phyloP scores from a whole-genome alignment of 2,797 vertebrate species.

The Pangasius larnaudii region DNA sequence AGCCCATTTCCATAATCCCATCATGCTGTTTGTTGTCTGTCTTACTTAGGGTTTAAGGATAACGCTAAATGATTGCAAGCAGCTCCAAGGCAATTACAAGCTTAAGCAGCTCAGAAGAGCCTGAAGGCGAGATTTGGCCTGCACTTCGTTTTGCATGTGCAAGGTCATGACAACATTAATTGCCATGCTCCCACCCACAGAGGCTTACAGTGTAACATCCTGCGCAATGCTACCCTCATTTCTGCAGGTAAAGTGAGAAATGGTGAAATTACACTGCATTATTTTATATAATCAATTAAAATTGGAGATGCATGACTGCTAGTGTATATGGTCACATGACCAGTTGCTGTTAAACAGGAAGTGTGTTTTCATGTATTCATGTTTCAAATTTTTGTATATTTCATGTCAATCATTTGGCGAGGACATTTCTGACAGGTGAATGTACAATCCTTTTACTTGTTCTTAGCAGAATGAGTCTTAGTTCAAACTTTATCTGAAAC shows the following conservation, averaged over 20 bases:
- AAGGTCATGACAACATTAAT: constrained; percentile 37
- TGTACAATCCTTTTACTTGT: background rate
- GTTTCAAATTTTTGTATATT: background rate
- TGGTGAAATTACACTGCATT: background rate
- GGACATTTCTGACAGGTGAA: background rate
- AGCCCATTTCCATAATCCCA: constrained; percentile 32
- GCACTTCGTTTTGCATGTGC: constrained; percentile 36
- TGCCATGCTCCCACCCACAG: constrained; percentile 35
- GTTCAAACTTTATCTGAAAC: background rate
- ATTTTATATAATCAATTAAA: background rate
- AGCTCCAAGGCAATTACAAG: constrained; percentile 59
- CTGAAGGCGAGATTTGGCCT: constrained; percentile 48
- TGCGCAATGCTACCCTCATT: constrained; percentile 11
- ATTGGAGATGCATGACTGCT: background rate
- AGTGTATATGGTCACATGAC: background rate
- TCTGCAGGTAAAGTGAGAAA: background rate
- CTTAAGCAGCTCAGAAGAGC: constrained; percentile 58
- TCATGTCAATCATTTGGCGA: background rate
- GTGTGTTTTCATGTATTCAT: background rate
- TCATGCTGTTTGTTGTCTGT: constrained; percentile 38
- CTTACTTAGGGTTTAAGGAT: constrained; percentile 53
- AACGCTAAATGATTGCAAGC: constrained; percentile 54
- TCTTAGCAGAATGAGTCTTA: background rate
- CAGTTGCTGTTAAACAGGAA: background rate
- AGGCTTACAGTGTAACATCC: background rate